Conservation (phyloP, 2,797 vertebrate genomes). For the Erpetoichthys calabaricus region DNA sequence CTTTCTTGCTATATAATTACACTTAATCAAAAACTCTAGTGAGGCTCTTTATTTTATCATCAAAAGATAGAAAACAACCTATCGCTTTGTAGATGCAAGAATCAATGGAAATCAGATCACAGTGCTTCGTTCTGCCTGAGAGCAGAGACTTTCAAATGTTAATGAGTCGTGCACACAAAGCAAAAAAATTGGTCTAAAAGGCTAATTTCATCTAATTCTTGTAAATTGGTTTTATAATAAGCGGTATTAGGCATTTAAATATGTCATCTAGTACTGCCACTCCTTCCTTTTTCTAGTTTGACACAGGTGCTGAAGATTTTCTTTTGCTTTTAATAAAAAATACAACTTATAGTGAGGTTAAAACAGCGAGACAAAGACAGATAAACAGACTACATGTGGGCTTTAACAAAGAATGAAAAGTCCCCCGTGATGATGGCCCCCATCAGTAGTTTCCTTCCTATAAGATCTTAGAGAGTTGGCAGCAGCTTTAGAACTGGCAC, state of each 20-base stretch:
- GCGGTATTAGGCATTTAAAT: constrained; percentile 62
- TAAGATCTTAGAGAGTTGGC: no score
- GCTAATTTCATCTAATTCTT: constrained; percentile 69
- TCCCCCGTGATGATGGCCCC: no score
- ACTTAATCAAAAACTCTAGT: constrained; percentile 32
- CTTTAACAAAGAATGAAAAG: no score
- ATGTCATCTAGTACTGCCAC: constrained; percentile 60
- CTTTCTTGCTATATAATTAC: constrained; percentile 53
- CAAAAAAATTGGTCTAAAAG: constrained; percentile 64
- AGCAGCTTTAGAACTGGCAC: no score
- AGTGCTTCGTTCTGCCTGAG: constrained; percentile 65
- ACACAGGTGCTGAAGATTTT: constrained; percentile 64
- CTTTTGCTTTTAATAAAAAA: constrained; percentile 25
- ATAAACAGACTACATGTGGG: no score
- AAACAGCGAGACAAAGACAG: no score
- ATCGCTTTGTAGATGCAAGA: constrained; percentile 23
- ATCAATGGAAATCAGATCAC: constrained; percentile 62
- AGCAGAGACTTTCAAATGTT: constrained; percentile 80
- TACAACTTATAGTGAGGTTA: no score
- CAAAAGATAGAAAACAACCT: constrained; percentile 22
- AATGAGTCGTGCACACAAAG: constrained; percentile 71
- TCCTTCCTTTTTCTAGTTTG: constrained; percentile 56
- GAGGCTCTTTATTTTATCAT: constrained; percentile 29
- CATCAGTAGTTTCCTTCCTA: no score
- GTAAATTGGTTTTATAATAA: constrained; percentile 70